Evolutionary conservation across 1,140 invertebrate genomes (phyloP), one percentile per base, ranked within the genome.

Genomic region (Hormaphis cornu): DNA sequence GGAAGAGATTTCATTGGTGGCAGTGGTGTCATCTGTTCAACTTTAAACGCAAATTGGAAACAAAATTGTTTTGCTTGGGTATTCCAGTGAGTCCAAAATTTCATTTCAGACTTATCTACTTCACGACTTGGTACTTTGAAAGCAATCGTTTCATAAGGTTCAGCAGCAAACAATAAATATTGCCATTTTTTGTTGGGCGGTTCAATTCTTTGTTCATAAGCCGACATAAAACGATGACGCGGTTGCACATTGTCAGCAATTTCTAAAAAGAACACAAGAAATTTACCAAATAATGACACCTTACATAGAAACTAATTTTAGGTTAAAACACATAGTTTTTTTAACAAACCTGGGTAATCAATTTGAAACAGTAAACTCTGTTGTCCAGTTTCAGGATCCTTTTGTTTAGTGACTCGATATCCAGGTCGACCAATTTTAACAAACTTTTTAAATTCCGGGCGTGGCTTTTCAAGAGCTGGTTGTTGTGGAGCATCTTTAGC

Each of bases 171-270:
- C 8, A 99, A 79, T n/a, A 99, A 79, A 80, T 99, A 99, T 77
- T 99, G 97, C 96, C 96, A 99, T 77, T 95, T 95, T 75, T 95
- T 91, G 79, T 99, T 97, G 75, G 97, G 97, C 2, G 97, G 95
- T 80, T 99, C 97, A 70, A 99, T 91, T 79, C 95, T 94, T 78
- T 99, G 97, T 81, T 99, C 97, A 81, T 99, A 99, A 48, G 97
- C 97, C n/a, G 97, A 98, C 97, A 99, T 99, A 77, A 99, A 99
- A 50, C 97, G 85, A 80, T 99, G 97, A 30, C 95, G 82, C 3
- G 97, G 96, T 70, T 88, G 83, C 50, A 99, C 87, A 73, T 87
- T 87, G 73, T 99, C 97, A 24, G 91, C 89, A 75, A 99, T 98
- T 85, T 99, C 97, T 81, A 72, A 74, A 75, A 61, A 73, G 42